phyloP scores from a whole-genome alignment of 2,113 vertebrate genomes.

The Burhinus oedicnemus region DNA sequence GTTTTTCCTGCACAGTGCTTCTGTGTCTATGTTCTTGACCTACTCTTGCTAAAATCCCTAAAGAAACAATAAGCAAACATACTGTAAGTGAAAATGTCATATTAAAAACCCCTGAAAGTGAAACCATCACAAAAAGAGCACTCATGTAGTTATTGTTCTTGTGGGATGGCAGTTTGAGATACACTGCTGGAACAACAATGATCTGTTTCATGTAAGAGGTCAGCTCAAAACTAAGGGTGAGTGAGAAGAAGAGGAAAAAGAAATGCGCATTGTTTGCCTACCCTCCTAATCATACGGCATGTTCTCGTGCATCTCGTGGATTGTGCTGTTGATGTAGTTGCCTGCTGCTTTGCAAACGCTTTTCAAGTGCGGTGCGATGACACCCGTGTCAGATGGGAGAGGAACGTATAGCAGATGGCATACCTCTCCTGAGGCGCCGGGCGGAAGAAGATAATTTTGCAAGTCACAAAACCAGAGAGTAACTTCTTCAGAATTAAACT shows the following conservation, averaged over 20 bases:
- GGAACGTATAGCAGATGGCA: background rate
- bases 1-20: background rate
- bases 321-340: background rate
- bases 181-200: background rate
- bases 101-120: background rate
- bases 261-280: background rate
- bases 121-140: background rate
- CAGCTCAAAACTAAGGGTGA: background rate
- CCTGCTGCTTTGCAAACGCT: background rate
- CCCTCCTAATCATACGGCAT: background rate
- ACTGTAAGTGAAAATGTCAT: background rate
- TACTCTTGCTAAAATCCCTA: conserved; percentile 33
- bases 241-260: background rate
- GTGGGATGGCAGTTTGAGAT: conserved; percentile 30
- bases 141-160: background rate
- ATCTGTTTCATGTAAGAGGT: conserved; percentile 47
- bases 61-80: conserved; percentile 9
- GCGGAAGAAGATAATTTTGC: background rate
- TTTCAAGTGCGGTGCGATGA: background rate
- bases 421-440: background rate
- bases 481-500: background rate
- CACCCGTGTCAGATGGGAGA: background rate
- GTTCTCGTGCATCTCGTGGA: background rate
- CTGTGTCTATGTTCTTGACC: conserved; percentile 17
- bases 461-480: background rate